These are phyloP conservation scores for Clivina fossor DNA, from an alignment of 2,888 invertebrate species.

Conservation along the genomic window DNA sequence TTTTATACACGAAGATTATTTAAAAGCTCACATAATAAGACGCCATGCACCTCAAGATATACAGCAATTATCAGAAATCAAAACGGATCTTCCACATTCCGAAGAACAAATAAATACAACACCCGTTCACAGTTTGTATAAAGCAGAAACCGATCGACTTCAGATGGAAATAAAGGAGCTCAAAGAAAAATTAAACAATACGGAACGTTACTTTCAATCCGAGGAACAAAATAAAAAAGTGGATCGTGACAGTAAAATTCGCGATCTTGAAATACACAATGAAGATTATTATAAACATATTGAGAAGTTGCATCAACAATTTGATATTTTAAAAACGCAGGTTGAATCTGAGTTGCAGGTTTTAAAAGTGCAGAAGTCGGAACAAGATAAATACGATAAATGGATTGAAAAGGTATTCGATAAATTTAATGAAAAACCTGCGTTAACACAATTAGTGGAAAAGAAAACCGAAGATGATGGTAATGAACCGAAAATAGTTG, in stretches of 20 bases:
- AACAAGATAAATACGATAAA: conserved; percentile 58
- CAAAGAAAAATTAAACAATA: conserved; percentile 63
- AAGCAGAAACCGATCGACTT: conserved; percentile 64
- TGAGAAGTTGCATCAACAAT: conserved; percentile 48
- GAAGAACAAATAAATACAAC: conserved; percentile 34
- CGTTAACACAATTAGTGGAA: no score
- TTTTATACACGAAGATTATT: conserved; percentile 65
- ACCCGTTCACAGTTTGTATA: conserved; percentile 49
- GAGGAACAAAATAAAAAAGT: conserved; percentile 41
- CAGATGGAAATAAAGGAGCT: conserved; percentile 65
- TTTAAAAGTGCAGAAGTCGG: conserved; percentile 59
- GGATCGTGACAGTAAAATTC: conserved; percentile 35
- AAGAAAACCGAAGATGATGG: background rate
- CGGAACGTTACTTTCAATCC: conserved; percentile 58
- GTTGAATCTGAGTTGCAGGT: conserved; percentile 52
- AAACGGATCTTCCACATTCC: conserved; percentile 25
- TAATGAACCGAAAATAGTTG: conserved; percentile 10
- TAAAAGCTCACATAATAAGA: conserved; percentile 64
- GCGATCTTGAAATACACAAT: conserved; percentile 35
- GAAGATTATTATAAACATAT: conserved; percentile 37
- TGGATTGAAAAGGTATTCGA: conserved; percentile 52
- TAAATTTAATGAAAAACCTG: conserved; percentile 37
- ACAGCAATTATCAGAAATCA: conserved; percentile 33
- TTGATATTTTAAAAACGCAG: conserved; percentile 48
- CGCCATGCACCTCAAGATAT: conserved; percentile 55